Conservation (phyloP, 2,888 invertebrate species). For the Rhaphigaster nebulosa region DNA sequence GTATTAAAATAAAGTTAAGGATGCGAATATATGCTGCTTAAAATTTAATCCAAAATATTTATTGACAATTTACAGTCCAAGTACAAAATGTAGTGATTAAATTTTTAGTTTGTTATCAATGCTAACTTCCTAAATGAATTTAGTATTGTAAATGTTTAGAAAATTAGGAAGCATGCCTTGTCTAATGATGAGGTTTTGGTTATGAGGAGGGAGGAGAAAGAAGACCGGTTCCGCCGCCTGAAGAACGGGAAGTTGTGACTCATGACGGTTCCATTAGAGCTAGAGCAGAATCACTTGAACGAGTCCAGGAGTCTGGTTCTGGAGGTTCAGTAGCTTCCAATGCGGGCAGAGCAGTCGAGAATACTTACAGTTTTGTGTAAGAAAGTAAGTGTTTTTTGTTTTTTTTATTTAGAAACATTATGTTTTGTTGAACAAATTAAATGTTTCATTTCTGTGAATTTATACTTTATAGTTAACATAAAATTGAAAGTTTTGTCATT, state of each 20-base stretch:
- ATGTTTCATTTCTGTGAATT: not conserved
- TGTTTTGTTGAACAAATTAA: not conserved
- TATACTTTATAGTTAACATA: not conserved
- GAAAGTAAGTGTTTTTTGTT: not conserved
- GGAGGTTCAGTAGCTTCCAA: slow-evolving; percentile 66
- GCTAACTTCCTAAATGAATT: slow-evolving; percentile 14
- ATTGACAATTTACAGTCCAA: not conserved
- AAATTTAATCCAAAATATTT: not conserved
- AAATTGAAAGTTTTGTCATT: not conserved
- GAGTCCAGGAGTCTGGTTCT: slow-evolving; percentile 71
- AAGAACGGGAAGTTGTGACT: slow-evolving; percentile 75
- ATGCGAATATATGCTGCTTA: not conserved
- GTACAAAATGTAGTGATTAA: not conserved
- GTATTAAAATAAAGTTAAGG: not conserved
- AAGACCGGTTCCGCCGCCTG: slow-evolving; percentile 69
- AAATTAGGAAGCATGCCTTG: slow-evolving; percentile 56
- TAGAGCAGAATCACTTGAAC: slow-evolving; percentile 83
- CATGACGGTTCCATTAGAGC: slow-evolving; percentile 87
- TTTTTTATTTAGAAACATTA: not conserved
- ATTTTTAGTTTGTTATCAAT: not conserved
- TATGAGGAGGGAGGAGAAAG: slow-evolving; percentile 67
- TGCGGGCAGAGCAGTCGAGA: slow-evolving; percentile 74
- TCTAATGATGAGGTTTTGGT: slow-evolving; percentile 56
- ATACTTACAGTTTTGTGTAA: slow-evolving; percentile 77
- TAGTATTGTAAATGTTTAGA: slow-evolving; percentile 35